These are phyloP conservation scores for Coremacera marginata DNA, from an alignment of 2,888 invertebrate species.

Conservation along the genomic window DNA sequence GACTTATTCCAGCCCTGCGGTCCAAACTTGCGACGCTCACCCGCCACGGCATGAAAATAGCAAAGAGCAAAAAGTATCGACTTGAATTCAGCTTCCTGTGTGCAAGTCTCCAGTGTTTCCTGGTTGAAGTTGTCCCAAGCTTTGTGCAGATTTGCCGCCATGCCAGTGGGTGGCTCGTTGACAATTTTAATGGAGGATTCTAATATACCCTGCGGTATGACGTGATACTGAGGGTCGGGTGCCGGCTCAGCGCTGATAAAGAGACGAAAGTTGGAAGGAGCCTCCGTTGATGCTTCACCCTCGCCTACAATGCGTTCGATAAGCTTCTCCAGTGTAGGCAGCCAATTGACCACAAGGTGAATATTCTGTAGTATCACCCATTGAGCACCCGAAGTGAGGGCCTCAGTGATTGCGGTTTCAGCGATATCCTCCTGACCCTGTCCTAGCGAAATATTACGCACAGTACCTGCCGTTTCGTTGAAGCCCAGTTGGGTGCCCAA, in stretches of 20 bases:
- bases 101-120: constrained; percentile 91
- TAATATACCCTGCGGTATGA: constrained; percentile 86
- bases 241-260: constrained; percentile 94
- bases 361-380: constrained; percentile 97
- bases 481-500: constrained; percentile 85
- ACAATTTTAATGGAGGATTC: constrained; percentile 96
- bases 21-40: constrained; percentile 93
- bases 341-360: constrained; percentile 92
- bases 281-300: constrained; percentile 68
- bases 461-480: constrained; percentile 81
- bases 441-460: constrained; percentile 93
- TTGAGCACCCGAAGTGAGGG: constrained; percentile 78
- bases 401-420: constrained; percentile 84
- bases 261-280: constrained; percentile 72
- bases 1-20: constrained; percentile 92
- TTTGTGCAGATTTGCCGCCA: constrained; percentile 95
- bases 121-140: constrained; percentile 93
- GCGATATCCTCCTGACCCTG: constrained; percentile 95
- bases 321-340: constrained; percentile 88
- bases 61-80: constrained; percentile 89
- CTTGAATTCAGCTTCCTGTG: constrained; percentile 94
- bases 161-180: constrained; percentile 95
- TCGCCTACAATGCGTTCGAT: constrained; percentile 85
- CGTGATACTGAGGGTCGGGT: constrained; percentile 75
- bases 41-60: constrained; percentile 96